These are phyloP conservation scores for Phalacrocorax brasilianus DNA, from an alignment of 2,113 vertebrate genomes.

Conservation along the genomic window DNA sequence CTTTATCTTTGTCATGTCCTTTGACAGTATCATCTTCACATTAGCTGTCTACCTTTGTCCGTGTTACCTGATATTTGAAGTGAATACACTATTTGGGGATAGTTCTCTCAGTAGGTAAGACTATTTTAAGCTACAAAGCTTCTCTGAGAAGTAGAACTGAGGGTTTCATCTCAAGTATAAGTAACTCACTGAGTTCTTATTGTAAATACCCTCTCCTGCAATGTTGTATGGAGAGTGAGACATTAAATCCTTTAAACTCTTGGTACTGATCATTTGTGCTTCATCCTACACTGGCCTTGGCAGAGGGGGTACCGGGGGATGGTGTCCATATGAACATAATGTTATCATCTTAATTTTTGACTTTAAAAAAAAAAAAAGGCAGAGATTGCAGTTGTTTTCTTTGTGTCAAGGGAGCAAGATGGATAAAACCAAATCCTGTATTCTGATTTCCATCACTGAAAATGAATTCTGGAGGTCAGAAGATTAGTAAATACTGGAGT, in stretches of 20 bases:
- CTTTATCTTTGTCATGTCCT: neutral
- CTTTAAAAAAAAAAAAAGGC: neutral
- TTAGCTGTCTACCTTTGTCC: neutral
- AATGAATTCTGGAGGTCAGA: neutral
- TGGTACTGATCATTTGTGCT: neutral
- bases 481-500: neutral
- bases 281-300: neutral
- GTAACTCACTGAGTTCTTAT: neutral
- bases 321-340: neutral
- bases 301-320: neutral
- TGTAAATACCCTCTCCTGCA: neutral
- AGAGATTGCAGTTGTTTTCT: neutral
- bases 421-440: neutral
- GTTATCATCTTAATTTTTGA: neutral
- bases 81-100: neutral
- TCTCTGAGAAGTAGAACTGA: neutral
- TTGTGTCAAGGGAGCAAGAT: neutral
- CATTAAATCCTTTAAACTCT: neutral
- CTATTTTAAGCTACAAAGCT: conserved; percentile 23
- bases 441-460: neutral
- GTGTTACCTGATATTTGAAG: neutral
- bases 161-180: neutral
- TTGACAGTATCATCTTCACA: neutral
- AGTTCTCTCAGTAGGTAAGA: neutral
- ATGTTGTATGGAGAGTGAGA: neutral